Conservation (phyloP, 2,888 invertebrate species). For the Thelaira solivaga region DNA sequence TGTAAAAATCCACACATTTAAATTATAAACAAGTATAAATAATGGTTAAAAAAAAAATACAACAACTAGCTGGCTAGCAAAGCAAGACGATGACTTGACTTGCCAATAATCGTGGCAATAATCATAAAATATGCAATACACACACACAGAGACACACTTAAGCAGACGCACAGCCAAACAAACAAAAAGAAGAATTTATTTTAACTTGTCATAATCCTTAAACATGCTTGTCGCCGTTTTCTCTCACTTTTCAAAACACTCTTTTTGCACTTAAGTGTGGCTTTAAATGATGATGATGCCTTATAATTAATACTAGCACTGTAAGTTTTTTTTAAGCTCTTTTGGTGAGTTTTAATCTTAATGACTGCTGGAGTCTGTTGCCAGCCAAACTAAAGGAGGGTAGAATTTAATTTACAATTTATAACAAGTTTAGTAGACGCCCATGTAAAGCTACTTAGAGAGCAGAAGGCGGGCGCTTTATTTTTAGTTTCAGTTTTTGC, state of each 20-base stretch:
- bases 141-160: not conserved
- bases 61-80: too few species aligned
- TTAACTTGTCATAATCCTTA: slow-evolving; percentile 61
- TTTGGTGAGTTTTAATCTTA: slow-evolving; percentile 15
- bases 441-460: slow-evolving; percentile 58
- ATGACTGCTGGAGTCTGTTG: not conserved
- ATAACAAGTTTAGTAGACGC: slow-evolving; percentile 60
- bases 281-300: slow-evolving; percentile 38
- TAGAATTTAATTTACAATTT: slow-evolving; percentile 55
- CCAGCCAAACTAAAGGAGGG: slow-evolving; percentile 7
- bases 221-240: slow-evolving; percentile 48
- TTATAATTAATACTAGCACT: slow-evolving; percentile 59
- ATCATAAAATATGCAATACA: slow-evolving; percentile 59
- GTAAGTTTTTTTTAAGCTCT: slow-evolving; percentile 15
- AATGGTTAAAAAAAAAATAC: slow-evolving; percentile 18
- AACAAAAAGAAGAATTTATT: slow-evolving; percentile 15
- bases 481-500: slow-evolving; percentile 8
- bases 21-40: slow-evolving; percentile 52
- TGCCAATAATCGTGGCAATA: slow-evolving; percentile 61
- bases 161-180: not conserved
- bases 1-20: slow-evolving; percentile 58
- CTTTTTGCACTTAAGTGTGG: slow-evolving; percentile 8
- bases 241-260: slow-evolving; percentile 11
- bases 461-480: slow-evolving; percentile 54
- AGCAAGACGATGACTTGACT: slow-evolving; percentile 35